phyloP scores from a whole-genome alignment of 2,113 vertebrate genomes.

The Artemisiospiza belli region DNA sequence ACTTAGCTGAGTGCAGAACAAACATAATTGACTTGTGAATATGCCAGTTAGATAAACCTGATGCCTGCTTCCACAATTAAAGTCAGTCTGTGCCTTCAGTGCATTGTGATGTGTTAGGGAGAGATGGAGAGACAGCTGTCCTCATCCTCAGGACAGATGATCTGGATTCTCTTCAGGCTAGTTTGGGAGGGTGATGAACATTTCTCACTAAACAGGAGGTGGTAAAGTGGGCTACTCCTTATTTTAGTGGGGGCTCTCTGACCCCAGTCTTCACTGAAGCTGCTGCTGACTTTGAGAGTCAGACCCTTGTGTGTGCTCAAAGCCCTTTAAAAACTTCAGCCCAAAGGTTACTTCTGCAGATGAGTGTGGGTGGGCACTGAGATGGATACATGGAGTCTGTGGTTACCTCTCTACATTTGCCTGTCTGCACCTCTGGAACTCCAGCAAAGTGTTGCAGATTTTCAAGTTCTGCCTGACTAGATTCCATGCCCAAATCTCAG shows the following conservation, averaged over 20 bases:
- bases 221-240: background rate
- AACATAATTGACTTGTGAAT: background rate
- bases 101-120: background rate
- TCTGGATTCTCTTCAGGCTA: background rate
- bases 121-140: background rate
- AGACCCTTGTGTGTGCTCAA: background rate
- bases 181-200: background rate
- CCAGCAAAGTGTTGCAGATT: background rate
- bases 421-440: background rate
- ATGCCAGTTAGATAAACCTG: background rate
- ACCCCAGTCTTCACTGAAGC: background rate
- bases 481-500: background rate
- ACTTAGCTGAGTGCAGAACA: background rate
- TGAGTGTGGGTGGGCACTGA: background rate
- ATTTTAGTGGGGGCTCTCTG: background rate
- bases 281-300: background rate
- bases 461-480: background rate
- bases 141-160: background rate
- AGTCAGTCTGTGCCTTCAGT: background rate
- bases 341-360: background rate
- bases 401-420: background rate
- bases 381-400: background rate
- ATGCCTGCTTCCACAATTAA: background rate
- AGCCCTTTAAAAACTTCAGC: background rate
- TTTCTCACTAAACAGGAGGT: background rate